Evolutionary conservation across 2,797 vertebrate genomes (phyloP).

Genomic region (Eulemur rubriventer): DNA sequence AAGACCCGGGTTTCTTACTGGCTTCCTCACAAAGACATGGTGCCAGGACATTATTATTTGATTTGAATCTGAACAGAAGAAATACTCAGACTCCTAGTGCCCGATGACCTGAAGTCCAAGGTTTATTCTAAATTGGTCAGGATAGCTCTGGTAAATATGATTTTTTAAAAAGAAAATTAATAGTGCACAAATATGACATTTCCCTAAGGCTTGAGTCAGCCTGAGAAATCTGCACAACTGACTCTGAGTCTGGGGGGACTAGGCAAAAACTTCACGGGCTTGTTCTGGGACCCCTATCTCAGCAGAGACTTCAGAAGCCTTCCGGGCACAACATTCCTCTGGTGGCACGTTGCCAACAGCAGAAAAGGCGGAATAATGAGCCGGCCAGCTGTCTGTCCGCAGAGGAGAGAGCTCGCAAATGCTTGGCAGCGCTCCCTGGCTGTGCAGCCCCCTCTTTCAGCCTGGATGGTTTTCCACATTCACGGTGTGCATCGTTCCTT

Average conservation of each 20-base stretch:
- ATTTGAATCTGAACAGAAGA: background rate
- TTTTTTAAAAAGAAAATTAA: background rate
- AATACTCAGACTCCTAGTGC: background rate
- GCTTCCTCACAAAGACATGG: background rate
- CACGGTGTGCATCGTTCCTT: slow-evolving; percentile 50
- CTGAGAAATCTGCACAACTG: background rate
- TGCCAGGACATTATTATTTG: background rate
- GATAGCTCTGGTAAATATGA: background rate
- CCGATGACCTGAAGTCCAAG: background rate
- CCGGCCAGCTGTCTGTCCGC: background rate
- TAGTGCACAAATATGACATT: background rate
- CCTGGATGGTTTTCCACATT: slow-evolving; percentile 16
- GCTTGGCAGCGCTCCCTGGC: background rate
- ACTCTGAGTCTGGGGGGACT: background rate
- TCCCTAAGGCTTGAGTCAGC: background rate
- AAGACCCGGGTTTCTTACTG: background rate
- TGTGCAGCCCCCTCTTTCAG: slow-evolving; percentile 30
- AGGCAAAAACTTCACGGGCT: background rate
- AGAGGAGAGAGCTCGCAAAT: background rate
- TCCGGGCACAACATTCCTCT: background rate
- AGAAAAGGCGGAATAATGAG: background rate
- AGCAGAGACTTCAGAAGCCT: background rate
- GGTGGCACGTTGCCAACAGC: background rate
- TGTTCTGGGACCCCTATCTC: background rate
- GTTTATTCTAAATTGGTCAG: background rate